Base-by-base conservation (phyloP, 2,888 invertebrate genomes). In the Diadegma fenestrale region DNA sequence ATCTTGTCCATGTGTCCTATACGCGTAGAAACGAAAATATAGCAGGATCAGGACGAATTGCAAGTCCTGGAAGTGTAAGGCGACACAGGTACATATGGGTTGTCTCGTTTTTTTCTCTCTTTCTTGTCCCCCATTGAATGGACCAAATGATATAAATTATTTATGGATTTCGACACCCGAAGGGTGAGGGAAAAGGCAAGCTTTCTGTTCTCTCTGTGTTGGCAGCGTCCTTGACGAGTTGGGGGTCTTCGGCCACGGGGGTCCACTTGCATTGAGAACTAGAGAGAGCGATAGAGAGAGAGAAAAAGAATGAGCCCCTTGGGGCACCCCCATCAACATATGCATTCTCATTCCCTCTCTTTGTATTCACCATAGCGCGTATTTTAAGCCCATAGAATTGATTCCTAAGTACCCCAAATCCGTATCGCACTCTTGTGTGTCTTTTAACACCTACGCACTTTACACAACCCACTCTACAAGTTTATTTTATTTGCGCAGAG, bases 91-190 rank as follows among this genome's bases (percentile, higher is more conserved):
- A 93, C 93, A 93, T 92, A 93, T 93, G 93, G 92, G 92, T 91
- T 89, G 61, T 61, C 41, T 91, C 89, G 37, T 61, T 66, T 58
- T 68, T 79, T 54, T 63, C 10, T 58, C 45, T 63, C 45, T 48
- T 43, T 45, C 48, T 85, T 45, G 58, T 58, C 77, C 61, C 86
- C 76, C 89, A 87, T 88, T 92, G 92, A 93, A 93, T 92, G 91
- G 92, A 89, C 91, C 93, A 93, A 93, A 93, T 93, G 93, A 93
- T 93, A 93, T 93, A 93, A 93, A 93, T 93, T 93, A 93, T 93
- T 93, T 93, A 93, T 93, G 91, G 93, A 93, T 93, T 93, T 93
- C 93, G 92, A 93, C 93, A 93, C 93, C 92, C 89, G 87, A 88
- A 88, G 89, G 89, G 86, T 83, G 79, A 85, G 87, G 82, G 86